These are phyloP conservation scores for Zaprionus taronus DNA, from an alignment of 1,140 invertebrate species.

Conservation along the genomic window DNA sequence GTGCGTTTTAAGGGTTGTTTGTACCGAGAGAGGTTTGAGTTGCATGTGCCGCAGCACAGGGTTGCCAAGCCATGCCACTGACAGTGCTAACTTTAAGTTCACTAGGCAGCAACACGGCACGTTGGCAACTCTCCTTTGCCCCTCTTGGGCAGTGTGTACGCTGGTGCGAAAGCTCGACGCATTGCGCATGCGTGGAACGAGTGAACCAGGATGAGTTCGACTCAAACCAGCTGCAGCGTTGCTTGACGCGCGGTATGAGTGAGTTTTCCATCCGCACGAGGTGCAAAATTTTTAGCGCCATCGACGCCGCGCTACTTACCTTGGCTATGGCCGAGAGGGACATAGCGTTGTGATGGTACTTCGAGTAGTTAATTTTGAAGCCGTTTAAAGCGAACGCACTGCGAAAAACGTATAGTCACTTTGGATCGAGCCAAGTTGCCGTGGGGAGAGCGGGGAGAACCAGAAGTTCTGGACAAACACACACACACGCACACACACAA, in stretches of 20 bases:
- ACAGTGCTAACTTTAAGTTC: neutral
- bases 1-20: slow-evolving; percentile 74
- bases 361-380: slow-evolving; percentile 85
- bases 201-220: slow-evolving; percentile 54
- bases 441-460: slow-evolving; percentile 4
- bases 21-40: slow-evolving; percentile 59
- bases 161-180: slow-evolving; percentile 54
- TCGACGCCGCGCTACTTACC: slow-evolving; percentile 65
- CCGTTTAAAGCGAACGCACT: slow-evolving; percentile 73
- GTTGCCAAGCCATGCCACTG: slow-evolving; percentile 34
- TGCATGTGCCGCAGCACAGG: slow-evolving; percentile 39
- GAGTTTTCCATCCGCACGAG: slow-evolving; percentile 51
- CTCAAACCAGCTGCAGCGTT: slow-evolving; percentile 54
- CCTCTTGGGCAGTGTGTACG: slow-evolving; percentile 47
- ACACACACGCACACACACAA: neutral
- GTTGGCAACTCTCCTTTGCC: slow-evolving; percentile 50
- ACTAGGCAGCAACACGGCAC: neutral
- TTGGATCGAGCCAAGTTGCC: slow-evolving; percentile 22
- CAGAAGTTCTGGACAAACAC: neutral
- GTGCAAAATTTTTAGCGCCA: slow-evolving; percentile 52
- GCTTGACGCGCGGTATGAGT: slow-evolving; percentile 58
- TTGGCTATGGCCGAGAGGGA: slow-evolving; percentile 84
- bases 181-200: slow-evolving; percentile 41
- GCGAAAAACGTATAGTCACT: slow-evolving; percentile 32
- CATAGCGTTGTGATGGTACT: slow-evolving; percentile 85